Evolutionary conservation across 2,797 vertebrate species (phyloP).

Genomic region (Muscicapa striata): DNA sequence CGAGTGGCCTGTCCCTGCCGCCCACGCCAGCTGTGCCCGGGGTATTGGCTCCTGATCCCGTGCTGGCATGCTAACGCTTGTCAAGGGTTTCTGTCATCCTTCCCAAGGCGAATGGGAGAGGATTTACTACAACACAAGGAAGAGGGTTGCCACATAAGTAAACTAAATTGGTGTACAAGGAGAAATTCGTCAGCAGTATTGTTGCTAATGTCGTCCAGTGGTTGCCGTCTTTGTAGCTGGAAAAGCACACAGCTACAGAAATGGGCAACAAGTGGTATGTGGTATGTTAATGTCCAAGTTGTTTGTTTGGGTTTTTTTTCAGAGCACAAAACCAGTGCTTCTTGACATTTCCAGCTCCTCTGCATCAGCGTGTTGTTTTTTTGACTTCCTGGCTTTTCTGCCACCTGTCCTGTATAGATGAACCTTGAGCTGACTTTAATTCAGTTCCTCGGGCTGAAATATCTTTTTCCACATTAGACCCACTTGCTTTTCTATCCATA

Average conservation of each 20-base stretch:
- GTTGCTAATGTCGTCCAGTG: not conserved
- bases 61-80: not conserved
- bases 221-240: not conserved
- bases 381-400: accelerated
- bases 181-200: not conserved
- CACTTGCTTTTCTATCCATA: not conserved
- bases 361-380: not conserved
- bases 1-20: not conserved
- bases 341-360: not conserved
- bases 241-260: not conserved
- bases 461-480: not conserved
- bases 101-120: too few relatives aligned
- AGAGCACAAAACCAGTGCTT: not conserved
- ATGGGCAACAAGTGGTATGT: not conserved
- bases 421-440: not conserved
- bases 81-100: accelerated
- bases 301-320: not conserved
- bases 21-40: not conserved
- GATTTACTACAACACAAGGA: not conserved
- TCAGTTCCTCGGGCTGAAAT: not conserved
- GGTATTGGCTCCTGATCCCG: not conserved
- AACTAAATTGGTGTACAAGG: not conserved
- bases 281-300: accelerated
- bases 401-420: accelerated
- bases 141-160: accelerated